Percentiles rank a stretch among this genome's conserved stretches.
These are phyloP conservation scores for Platichthys stellatus DNA, from an alignment of 2,113 vertebrate species.

Conservation along the genomic window DNA sequence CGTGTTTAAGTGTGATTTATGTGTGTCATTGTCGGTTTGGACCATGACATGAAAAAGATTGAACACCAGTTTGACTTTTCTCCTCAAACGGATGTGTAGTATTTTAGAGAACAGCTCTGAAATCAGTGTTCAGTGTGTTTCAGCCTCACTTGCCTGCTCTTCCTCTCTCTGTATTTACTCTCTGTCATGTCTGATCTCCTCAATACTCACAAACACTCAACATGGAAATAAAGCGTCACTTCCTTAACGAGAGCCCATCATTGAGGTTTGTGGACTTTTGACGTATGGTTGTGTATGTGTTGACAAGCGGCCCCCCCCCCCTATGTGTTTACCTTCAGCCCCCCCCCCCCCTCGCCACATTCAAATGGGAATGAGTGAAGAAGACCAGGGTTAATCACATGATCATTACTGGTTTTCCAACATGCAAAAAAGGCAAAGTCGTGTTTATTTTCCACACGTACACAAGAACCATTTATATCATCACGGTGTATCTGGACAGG, in stretches of 20 bases:
- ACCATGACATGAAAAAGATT: not conserved
- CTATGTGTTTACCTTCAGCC: no score
- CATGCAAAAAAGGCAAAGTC: not conserved
- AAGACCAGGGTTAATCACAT: not conserved
- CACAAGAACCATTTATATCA: not conserved
- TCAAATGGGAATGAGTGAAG: not conserved
- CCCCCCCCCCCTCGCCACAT: not conserved
- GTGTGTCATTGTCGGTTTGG: not conserved
- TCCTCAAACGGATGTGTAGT: constrained; percentile 9
- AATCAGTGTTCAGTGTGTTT: not conserved
- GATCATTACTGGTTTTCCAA: not conserved
- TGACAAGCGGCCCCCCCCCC: not conserved
- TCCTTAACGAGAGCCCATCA: constrained; percentile 28
- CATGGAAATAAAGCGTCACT: constrained; percentile 67
- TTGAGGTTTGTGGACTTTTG: not conserved
- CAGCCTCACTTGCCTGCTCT: constrained; percentile 42
- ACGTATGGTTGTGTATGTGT: not conserved
- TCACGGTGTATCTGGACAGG: not conserved
- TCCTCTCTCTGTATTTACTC: constrained; percentile 51
- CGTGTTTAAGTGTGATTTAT: not conserved
- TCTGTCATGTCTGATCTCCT: constrained; percentile 27
- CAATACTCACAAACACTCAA: constrained; percentile 41
- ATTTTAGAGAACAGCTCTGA: constrained; percentile 14
- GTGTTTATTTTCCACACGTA: constrained; percentile 1
- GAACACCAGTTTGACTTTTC: fast-evolving